Evolutionary conservation across 2,113 vertebrate species (phyloP).

Genomic region (Pseudorectes ferrugineus): DNA sequence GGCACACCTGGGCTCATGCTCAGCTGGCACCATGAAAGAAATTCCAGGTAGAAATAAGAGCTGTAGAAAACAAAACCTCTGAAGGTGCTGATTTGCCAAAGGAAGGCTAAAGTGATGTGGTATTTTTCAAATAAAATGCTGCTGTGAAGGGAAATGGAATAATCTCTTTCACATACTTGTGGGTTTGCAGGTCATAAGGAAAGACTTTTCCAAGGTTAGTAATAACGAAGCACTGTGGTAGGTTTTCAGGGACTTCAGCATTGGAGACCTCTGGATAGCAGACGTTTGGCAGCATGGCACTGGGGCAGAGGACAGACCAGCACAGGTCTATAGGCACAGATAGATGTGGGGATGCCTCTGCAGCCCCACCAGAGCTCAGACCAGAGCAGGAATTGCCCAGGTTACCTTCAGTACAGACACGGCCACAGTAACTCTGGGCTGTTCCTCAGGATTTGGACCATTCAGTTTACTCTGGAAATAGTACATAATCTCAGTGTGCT

Average conservation of each 20-base stretch:
- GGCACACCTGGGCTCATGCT: fast-evolving
- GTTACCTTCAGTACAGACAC: not conserved
- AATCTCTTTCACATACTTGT: not conserved
- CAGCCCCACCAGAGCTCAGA: not conserved
- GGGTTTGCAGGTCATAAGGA: not conserved
- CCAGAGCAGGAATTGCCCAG: not conserved
- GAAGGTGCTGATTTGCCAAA: not conserved
- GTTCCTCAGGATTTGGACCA: not conserved
- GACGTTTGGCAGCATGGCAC: not conserved
- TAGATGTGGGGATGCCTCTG: not conserved
- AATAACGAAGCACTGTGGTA: not conserved
- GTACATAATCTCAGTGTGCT: not conserved
- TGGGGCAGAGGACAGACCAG: not conserved
- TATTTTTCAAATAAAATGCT: not conserved
- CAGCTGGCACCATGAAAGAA: not conserved
- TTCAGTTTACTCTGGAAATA: not conserved
- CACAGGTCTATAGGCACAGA: not conserved
- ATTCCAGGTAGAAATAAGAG: not conserved
- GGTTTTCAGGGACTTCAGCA: not conserved
- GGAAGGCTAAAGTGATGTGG: not conserved
- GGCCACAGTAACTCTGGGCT: not conserved
- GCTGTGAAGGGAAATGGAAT: not conserved
- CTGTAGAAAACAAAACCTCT: not conserved
- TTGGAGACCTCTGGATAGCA: not conserved
- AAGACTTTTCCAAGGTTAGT: not conserved